phyloP scores from a whole-genome alignment of 2,113 vertebrate genomes.

The crab-eating macaque (Macaca fascicularis) region T2T-MFA8v1.1 NC_088391.1:103703501-103704000 shows the following conservation, averaged over 20 bases:
- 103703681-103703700: neutral
- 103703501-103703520: too few species aligned
- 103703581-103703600: neutral
- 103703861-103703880: neutral
- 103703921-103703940: neutral
- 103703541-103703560: neutral
- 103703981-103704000: neutral
- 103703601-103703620: neutral
- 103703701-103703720: too few species aligned
- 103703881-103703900: neutral
- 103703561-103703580: neutral
- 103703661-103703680: neutral
- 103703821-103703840: neutral
- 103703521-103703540: too few species aligned
- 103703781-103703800: neutral
- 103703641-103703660: neutral
- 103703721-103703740: neutral
- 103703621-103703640: too few species aligned
- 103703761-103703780: neutral
- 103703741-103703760: neutral
- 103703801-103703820: neutral
- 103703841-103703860: neutral
- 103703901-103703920: neutral
- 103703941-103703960: neutral
- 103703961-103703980: neutral